These are phyloP conservation scores for Mareca strepera DNA, from an alignment of 2,797 vertebrate genomes.

Conservation along the genomic window DNA sequence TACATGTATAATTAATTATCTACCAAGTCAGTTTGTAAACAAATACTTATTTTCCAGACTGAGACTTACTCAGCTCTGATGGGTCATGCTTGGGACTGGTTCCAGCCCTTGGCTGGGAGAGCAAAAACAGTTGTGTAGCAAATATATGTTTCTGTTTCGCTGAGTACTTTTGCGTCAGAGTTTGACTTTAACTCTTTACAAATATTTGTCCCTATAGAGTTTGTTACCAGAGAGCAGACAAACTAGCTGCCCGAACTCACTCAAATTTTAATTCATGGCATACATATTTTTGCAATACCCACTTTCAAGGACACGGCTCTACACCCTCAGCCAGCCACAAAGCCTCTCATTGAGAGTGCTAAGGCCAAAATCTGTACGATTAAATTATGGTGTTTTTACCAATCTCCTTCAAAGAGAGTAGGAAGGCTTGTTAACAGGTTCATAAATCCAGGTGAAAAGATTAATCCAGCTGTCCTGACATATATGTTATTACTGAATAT, in stretches of 20 bases:
- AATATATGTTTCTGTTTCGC: background rate
- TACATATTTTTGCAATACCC: background rate
- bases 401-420: background rate
- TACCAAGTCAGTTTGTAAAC: background rate
- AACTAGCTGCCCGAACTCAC: background rate
- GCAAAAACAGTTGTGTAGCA: background rate
- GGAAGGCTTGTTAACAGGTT: background rate
- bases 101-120: background rate
- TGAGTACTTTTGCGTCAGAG: background rate
- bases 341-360: background rate
- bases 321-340: background rate
- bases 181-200: background rate
- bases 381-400: background rate
- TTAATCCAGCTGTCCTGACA: background rate
- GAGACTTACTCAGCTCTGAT: conserved; percentile 14
- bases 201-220: background rate
- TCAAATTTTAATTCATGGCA: background rate
- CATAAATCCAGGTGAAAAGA: background rate
- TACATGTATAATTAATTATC: background rate
- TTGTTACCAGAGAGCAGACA: background rate
- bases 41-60: conserved; percentile 1
- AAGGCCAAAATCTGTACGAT: background rate
- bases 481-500: background rate
- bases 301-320: background rate
- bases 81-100: background rate